phyloP scores from a whole-genome alignment of 2,797 vertebrate species.

The Chaetophractus vellerosus region DNA sequence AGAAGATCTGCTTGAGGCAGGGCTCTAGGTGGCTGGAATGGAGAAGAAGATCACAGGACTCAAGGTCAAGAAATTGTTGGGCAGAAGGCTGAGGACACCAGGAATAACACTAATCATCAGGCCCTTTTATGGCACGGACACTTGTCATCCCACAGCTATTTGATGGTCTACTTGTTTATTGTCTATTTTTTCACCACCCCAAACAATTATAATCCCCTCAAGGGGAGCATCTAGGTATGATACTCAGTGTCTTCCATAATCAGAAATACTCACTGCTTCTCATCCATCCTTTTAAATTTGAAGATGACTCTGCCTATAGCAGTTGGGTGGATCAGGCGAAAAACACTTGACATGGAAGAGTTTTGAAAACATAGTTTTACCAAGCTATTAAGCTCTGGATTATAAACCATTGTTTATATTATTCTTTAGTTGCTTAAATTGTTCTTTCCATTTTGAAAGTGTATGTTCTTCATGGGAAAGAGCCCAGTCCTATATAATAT shows the following conservation, averaged over 20 bases:
- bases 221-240: not conserved
- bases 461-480: conserved; percentile 26
- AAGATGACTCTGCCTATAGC: not conserved
- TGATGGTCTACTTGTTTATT: not conserved
- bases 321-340: not conserved
- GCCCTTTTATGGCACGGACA: not conserved
- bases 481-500: not conserved
- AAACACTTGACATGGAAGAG: not conserved
- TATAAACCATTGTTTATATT: not conserved
- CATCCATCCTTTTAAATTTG: not conserved
- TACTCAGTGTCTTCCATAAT: not conserved
- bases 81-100: not conserved
- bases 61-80: not conserved
- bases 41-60: not conserved
- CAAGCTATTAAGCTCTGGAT: not conserved
- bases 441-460: not conserved
- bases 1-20: not conserved
- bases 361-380: not conserved
- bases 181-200: not conserved
- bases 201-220: not conserved
- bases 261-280: not conserved
- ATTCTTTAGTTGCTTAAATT: conserved; percentile 43
- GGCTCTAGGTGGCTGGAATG: not conserved
- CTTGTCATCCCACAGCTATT: not conserved
- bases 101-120: not conserved